A percentile compares a stretch with the other conserved stretches of the same genome.
These are phyloP conservation scores for Tiliacea citrago DNA, from an alignment of 2,888 invertebrate species.

Conservation along the genomic window DNA sequence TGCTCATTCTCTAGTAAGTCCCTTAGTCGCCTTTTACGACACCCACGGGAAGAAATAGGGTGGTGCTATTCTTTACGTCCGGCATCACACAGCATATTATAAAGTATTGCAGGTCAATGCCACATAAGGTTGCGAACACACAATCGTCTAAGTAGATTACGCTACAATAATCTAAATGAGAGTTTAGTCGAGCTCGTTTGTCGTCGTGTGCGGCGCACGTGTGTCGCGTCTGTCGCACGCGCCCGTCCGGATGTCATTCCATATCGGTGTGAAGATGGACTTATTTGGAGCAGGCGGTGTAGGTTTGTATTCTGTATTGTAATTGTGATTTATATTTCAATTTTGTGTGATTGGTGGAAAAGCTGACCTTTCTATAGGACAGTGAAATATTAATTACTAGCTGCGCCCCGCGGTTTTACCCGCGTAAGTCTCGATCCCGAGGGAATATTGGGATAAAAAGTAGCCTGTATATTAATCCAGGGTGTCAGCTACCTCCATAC, in stretches of 20 bases:
- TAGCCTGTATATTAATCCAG: too few relatives aligned
- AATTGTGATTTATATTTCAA: conserved; percentile 34
- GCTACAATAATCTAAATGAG: conserved; percentile 82
- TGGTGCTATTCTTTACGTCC: too few relatives aligned
- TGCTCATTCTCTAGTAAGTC: too few relatives aligned
- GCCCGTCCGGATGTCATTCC: conserved; percentile 74
- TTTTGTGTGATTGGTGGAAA: conserved; percentile 23
- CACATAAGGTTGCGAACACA: conserved; percentile 71
- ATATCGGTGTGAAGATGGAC: conserved; percentile 67
- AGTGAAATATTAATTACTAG: too few relatives aligned
- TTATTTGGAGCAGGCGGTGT: conserved; percentile 61
- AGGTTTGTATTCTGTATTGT: conserved; percentile 50
- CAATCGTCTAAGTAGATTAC: conserved; percentile 82
- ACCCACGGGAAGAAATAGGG: too few relatives aligned
- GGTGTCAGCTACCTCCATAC: too few relatives aligned
- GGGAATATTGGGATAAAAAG: too few relatives aligned
- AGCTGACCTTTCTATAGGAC: background rate
- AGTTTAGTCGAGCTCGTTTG: conserved; percentile 82
- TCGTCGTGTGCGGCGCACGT: conserved; percentile 84
- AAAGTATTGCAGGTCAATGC: conserved; percentile 59
- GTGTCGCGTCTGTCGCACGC: conserved; percentile 75
- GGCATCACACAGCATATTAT: background rate
- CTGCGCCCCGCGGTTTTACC: too few relatives aligned
- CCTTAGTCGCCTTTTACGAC: too few relatives aligned
- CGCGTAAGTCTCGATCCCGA: too few relatives aligned